Evolutionary conservation across 35 echinoderm and acorn worm species (phyloP), one percentile per base, ranked within the genome.

Genomic region (Apostichopus japonicus): DNA sequence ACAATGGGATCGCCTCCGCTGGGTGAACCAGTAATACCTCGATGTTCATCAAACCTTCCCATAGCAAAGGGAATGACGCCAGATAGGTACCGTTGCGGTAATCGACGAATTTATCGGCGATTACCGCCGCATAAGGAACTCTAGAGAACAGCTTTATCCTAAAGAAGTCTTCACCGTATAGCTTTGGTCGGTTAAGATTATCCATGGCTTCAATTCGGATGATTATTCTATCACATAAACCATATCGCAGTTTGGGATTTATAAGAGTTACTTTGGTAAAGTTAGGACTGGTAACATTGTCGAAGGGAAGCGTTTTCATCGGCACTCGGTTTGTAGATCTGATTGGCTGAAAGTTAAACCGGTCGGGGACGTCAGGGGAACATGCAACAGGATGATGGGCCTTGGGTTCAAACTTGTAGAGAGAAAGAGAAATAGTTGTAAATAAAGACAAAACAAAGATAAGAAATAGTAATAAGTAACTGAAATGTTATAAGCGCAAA

Each of bases 1-100:
- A 58, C 81, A 84, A 57, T 57, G 81, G 81, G 17, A 84, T 57
- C 8, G 81, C 81, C 23, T 84, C 81, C 4, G 81, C 81, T 58
- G 81, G 81, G 24, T 84, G 81, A 21, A 58, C 51, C 53, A 84
- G 9, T 23, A 84, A 22, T 22, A 84, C 54, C 17, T 84, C 5
- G 4, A 84, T 22, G 23, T 4, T 7, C 11, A 94, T 76, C 3
- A 22, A 19, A 9, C 71, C 81, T 84, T 84, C 81, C 81, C 81
- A 84, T 73, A 72, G 17, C 1, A 94, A 23, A n/a, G 56, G 51
- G 8, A 84, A 84, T 1, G 54, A 57, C 56, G 81, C 81, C 4
- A 24, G 22, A 22, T 84, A 84, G n/a, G 81, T 84, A 5, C 81
- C 81, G 11, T 84, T 84, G 15, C 24, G 81, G 5, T 57, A 58